Evolutionary conservation across 1,140 invertebrate genomes (phyloP).

Genomic region (Thalassaphorura encarpata): DNA sequence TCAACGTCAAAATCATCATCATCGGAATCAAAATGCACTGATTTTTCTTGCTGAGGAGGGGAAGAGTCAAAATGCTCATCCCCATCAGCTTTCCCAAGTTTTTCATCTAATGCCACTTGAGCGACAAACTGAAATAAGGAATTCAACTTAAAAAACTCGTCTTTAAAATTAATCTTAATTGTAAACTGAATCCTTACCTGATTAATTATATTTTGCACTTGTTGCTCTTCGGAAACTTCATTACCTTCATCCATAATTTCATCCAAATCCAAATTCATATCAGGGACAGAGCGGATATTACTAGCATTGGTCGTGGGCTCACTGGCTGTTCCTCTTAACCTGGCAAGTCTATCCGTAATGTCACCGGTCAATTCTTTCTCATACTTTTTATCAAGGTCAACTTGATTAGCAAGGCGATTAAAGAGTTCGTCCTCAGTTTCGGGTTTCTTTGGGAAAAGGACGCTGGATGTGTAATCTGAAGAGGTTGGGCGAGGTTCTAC

Average conservation of each 20-base stretch:
- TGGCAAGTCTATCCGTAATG: conserved; percentile 25
- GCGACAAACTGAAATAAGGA: conserved; percentile 10
- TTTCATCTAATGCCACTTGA: conserved; percentile 14
- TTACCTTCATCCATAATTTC: conserved; percentile 4
- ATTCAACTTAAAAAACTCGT: not conserved
- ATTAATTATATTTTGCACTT: conserved; percentile 22
- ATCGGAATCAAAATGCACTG: conserved; percentile 1
- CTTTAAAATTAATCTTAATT: not conserved
- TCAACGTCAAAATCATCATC: conserved; percentile 13
- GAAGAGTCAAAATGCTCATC: conserved; percentile 11
- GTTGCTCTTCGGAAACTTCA: conserved; percentile 19
- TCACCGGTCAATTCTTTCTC: conserved; percentile 11
- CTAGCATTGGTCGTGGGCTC: not conserved
- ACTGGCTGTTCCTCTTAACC: conserved; percentile 2
- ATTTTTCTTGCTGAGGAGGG: conserved; percentile 1
- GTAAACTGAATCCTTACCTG: conserved; percentile 8
- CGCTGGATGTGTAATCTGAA: not conserved
- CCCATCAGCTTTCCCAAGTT: not conserved
- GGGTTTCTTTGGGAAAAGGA: conserved; percentile 42
- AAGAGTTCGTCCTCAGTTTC: conserved; percentile 52
- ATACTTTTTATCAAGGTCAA: conserved; percentile 41
- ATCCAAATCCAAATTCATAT: not conserved
- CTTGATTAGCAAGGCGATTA: conserved; percentile 48
- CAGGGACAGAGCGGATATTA: not conserved
- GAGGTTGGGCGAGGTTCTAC: not conserved